Evolutionary conservation across 1,140 invertebrate species (phyloP).

Genomic region (Penaeus vannamei): DNA sequence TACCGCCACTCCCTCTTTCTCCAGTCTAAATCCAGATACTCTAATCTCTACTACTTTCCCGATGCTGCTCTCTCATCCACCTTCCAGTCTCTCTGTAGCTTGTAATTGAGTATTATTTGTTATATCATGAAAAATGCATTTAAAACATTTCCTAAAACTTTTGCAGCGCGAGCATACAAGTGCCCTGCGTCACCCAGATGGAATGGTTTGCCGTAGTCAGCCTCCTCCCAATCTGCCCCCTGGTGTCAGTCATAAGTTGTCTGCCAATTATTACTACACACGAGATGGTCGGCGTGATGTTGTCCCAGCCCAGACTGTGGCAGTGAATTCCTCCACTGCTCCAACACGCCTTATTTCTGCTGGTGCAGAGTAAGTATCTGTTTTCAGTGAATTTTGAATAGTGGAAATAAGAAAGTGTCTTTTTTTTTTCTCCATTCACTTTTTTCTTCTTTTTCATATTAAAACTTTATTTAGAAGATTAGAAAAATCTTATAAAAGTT

Average conservation of each 20-base stretch:
- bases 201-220: slow-evolving; percentile 34
- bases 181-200: slow-evolving; percentile 50
- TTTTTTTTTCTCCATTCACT: not conserved
- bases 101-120: no score
- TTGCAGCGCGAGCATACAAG: slow-evolving; percentile 47
- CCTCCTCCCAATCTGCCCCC: slow-evolving; percentile 37
- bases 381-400: not conserved
- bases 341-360: slow-evolving; percentile 42
- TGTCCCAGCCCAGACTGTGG: slow-evolving; percentile 37
- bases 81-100: no score
- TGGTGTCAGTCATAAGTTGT: slow-evolving; percentile 42
- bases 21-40: no score
- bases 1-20: no score
- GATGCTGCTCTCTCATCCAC: no score
- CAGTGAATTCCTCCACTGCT: slow-evolving; percentile 40
- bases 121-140: no score
- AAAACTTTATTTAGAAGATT: no score
- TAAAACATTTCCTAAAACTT: no score
- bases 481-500: no score
- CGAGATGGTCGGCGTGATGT: slow-evolving; percentile 51
- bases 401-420: not conserved
- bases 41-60: no score
- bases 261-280: slow-evolving; percentile 52
- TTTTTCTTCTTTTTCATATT: not conserved
- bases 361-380: slow-evolving; percentile 17